These are phyloP conservation scores for Trogon surrucura DNA, from an alignment of 2,113 vertebrate species.

Conservation along the genomic window DNA sequence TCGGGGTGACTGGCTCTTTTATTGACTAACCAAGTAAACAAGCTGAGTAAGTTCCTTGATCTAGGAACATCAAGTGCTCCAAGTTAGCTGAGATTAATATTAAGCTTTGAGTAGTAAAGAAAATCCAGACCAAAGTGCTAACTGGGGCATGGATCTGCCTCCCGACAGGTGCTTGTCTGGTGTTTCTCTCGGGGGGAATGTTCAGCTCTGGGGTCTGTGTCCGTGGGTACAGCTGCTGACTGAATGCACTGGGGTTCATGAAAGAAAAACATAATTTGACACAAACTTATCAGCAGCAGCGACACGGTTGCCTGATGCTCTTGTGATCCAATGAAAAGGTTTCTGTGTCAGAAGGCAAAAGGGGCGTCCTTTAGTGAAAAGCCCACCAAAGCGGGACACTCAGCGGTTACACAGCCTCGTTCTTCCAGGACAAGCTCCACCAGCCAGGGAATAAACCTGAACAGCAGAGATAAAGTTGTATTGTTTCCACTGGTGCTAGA, in stretches of 20 bases:
- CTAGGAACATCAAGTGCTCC: not conserved
- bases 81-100: not conserved
- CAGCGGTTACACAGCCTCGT: not conserved
- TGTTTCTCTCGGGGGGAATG: not conserved
- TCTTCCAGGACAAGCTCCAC: not conserved
- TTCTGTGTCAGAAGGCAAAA: not conserved
- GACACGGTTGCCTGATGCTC: not conserved
- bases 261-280: not conserved
- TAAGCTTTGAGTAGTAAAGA: not conserved
- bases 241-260: not conserved
- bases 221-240: not conserved
- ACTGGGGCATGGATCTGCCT: not conserved
- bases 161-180: not conserved
- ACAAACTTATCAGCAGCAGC: not conserved
- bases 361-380: not conserved
- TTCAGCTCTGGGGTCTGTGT: not conserved
- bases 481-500: not conserved
- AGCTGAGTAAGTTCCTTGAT: not conserved
- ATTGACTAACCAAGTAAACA: not conserved
- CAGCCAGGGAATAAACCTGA: slow-evolving; percentile 17
- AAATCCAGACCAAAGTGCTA: not conserved
- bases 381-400: not conserved
- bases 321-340: not conserved
- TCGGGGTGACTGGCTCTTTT: not conserved
- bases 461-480: not conserved